Base-by-base conservation (phyloP, 2,797 vertebrate species). In the Crocodylus rhombifer region DNA sequence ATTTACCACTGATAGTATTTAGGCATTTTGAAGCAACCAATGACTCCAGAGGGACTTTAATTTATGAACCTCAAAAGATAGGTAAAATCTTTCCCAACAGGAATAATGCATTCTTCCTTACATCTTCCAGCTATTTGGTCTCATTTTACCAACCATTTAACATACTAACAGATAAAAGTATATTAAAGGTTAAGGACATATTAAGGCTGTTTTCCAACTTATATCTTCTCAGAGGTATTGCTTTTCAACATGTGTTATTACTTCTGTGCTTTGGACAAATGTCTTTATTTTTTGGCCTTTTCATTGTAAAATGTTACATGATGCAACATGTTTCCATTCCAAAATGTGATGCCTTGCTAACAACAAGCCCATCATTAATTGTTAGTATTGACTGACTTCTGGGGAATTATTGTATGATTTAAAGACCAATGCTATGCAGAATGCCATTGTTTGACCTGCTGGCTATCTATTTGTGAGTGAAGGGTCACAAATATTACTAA, bases 391-490 rank as follows among this genome's bases (percentile, higher is more conserved):
- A 88, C 86, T 95, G 69, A 82, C 79, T 21, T 71, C 9, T 3
- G 20, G 61, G 56, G 51, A 74, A 65, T 90, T 89, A 62, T 95
- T 33, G 1, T 62, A 88, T 93, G 86, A 95, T 93, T 96, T 95
- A 89, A 92, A 86, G 74, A 79, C 84, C 57, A 42, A 42, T 42
- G 42, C 42, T 42, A 42, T 42, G 42, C 42, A 51, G 56, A 83
- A 93, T 87, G 33, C 18, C 42, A 2, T 93, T 91, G 7, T 94
- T 92, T 96, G 91, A 94, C 94, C 78, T 74, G 18, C 51, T 95
- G 63, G 90, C 63, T 92, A 87, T 90, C 94, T 89, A 95, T 86
- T 93, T 90, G 83, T 82, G 65, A 93, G 30, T 84, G 75, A 92
- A 92, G 57, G 89, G 60, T 95, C 74, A 93, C 69, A 67, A 61